Percentiles rank a stretch among this genome's conserved stretches.
Conservation (phyloP, 2,888 invertebrate species). For the Venusia cambrica region DNA sequence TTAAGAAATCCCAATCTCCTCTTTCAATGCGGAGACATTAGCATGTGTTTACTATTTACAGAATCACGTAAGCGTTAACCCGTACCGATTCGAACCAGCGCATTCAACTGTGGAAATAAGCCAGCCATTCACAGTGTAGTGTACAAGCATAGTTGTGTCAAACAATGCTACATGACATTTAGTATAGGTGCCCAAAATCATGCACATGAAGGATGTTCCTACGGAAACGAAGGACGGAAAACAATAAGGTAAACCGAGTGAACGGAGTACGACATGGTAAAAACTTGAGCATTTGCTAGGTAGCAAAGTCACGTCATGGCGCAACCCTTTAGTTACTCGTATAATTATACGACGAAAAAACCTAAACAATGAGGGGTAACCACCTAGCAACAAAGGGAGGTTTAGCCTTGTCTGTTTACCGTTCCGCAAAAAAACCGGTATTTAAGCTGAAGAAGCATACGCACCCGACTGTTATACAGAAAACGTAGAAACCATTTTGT, state of each 20-base stretch:
- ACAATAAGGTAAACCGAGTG: too few relatives aligned
- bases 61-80: constrained; percentile 3
- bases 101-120: constrained; percentile 11
- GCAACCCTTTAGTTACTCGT: constrained; percentile 2
- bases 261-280: too few relatives aligned
- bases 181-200: too few relatives aligned
- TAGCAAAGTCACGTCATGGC: neutral
- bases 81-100: constrained; percentile 3
- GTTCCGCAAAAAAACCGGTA: constrained; percentile 7
- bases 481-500: too few relatives aligned
- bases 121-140: constrained; percentile 4
- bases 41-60: constrained; percentile 1
- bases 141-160: neutral
- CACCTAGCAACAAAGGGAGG: constrained; percentile 14
- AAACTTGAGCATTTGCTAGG: too few relatives aligned
- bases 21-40: constrained; percentile 1
- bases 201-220: too few relatives aligned
- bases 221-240: too few relatives aligned
- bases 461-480: too few relatives aligned
- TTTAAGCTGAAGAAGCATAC: constrained; percentile 3
- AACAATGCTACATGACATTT: too few relatives aligned
- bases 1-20: neutral
- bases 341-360: constrained; percentile 11
- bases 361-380: constrained; percentile 14
- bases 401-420: neutral